Conservation (phyloP, 2,113 vertebrate species). For the Clupea harengus region DNA sequence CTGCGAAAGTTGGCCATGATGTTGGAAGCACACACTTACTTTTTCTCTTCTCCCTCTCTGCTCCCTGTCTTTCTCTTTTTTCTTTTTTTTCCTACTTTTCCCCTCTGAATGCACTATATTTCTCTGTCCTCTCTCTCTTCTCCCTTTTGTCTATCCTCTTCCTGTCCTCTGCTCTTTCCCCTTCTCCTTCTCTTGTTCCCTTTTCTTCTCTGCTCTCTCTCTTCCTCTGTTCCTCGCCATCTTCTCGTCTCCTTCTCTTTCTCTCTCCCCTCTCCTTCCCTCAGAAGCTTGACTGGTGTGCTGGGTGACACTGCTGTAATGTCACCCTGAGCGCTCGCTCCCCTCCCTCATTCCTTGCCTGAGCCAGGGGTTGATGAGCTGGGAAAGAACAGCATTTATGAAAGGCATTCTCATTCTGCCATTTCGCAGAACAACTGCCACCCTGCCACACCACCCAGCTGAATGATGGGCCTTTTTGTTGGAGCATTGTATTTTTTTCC, state of each 20-base stretch:
- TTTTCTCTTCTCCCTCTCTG: neutral
- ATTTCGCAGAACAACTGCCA: neutral
- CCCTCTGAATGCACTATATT: neutral
- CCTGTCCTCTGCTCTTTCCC: neutral
- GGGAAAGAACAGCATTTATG: slow-evolving; percentile 8
- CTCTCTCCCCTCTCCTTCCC: neutral
- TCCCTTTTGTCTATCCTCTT: neutral
- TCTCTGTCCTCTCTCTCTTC: neutral
- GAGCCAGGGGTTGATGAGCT: slow-evolving; percentile 10
- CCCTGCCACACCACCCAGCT: neutral
- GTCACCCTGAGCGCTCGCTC: neutral
- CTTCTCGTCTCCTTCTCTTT: neutral
- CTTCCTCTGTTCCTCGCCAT: neutral
- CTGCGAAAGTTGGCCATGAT: neutral
- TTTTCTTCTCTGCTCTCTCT: neutral
- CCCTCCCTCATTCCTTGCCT: neutral
- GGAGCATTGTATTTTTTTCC: neutral
- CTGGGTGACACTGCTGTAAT: neutral
- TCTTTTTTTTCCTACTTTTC: neutral
- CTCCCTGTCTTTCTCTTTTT: neutral
- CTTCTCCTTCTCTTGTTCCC: neutral
- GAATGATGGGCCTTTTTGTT: neutral
- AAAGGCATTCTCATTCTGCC: neutral
- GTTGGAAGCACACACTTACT: neutral
- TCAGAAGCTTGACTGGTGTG: neutral